Percentiles rank a stretch among this genome's conserved stretches.
Conservation (phyloP, 2,888 invertebrate genomes). For the Junonia oenone region DNA sequence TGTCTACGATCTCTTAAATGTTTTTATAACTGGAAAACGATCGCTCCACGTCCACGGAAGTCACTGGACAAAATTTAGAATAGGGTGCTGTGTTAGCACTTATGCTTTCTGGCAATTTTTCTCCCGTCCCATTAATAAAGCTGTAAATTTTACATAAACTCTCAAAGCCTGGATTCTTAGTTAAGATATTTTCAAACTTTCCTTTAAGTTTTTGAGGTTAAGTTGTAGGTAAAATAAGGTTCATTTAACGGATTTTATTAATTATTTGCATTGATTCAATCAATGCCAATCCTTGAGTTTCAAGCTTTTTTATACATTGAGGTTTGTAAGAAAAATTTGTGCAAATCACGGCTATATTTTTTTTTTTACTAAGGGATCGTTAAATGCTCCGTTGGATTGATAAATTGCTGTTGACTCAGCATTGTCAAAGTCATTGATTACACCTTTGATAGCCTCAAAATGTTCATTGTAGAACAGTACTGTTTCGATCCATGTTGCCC, state of each 20-base stretch:
- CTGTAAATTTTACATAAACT: background rate
- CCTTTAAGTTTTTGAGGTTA: too few relatives aligned
- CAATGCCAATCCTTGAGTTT: too few relatives aligned
- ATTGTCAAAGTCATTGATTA: slow-evolving; percentile 19
- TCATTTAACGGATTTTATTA: too few relatives aligned
- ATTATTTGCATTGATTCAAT: too few relatives aligned
- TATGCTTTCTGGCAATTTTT: background rate
- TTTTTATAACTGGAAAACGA: background rate
- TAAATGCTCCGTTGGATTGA: too few relatives aligned
- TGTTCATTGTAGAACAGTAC: slow-evolving; percentile 23
- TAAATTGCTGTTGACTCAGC: too few relatives aligned
- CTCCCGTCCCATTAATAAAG: too few relatives aligned
- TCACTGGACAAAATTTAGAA: background rate
- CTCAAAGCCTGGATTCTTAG: background rate
- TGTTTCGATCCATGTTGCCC: slow-evolving; percentile 20
- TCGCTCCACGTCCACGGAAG: background rate
- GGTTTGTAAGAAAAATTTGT: too few relatives aligned
- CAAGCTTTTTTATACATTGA: background rate
- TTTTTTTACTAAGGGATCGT: too few relatives aligned
- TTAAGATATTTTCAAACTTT: background rate
- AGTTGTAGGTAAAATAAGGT: too few relatives aligned
- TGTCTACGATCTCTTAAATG: background rate
- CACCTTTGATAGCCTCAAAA: slow-evolving; percentile 14
- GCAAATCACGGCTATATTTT: too few relatives aligned
- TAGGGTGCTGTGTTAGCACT: background rate